Evolutionary conservation across 2,797 vertebrate species (phyloP), one percentile per base, ranked within the genome.

Genomic region (Galago senegalensis): DNA sequence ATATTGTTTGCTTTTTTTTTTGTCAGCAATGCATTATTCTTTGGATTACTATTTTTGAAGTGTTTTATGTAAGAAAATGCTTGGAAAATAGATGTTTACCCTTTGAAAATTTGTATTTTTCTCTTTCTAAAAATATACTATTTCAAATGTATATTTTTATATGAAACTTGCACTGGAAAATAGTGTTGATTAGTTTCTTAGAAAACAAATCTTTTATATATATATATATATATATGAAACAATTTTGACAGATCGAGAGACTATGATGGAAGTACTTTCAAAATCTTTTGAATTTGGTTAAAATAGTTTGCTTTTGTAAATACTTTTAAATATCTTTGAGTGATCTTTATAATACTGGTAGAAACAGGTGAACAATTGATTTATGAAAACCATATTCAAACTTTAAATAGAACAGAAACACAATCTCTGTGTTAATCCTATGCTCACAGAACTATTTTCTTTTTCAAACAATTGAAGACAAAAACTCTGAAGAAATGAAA

Each of bases 1-100:
- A 80, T 23, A 96, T 86, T 61, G 46, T 34, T 91, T 85, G 11
- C 9, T 25, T 40, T 76, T 90, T 90, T 76, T 90, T 88, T 83
- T 34, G 9, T 86, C 11, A 86, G 23, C n/a, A 53, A 43, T 75
- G 18, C 58, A 76, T 58, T 69, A 87, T 75, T 83, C 20, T 81
- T 81, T 53, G 49, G 20, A 25, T 89, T 75, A 69, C 46, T 8
- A 61, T 85, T 58, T 92, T 67, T 40, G 5, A 5, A 63, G 3
- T 83, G n/a, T 37, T 93, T 91, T 81, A 76, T 27, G 37, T 1
- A 53, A 90, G 3, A 72, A 70, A 70, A 69, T 7, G 0, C 21
- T 95, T 31, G 7, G 76, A 2, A 63, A 93, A 91, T 89, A 70
- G 2, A 83, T 89, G 9, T 2, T 4, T 89, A 27, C 40, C 29